Base-by-base conservation (phyloP, 37 sponge, comb jelly and placozoan genomes). In the Bolinopsis microptera region DNA sequence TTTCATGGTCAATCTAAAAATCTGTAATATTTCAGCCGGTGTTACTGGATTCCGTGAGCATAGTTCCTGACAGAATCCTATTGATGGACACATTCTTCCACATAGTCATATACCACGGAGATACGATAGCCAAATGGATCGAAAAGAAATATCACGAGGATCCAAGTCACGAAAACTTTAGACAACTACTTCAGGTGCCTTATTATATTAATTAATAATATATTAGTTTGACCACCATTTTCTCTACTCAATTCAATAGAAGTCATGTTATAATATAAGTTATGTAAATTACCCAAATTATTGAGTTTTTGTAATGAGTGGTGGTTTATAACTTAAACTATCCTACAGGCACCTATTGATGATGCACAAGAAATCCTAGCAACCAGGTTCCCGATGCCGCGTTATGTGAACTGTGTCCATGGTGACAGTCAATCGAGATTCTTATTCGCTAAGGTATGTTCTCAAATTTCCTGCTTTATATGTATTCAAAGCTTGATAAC, bases 41-140 rank as follows among this genome's bases (percentile, higher is more conserved):
- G 5, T 94, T 99, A 22, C 95, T 99, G 27, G 99, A 99, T 94
- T 95, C 96, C 9, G 95, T 93, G 93, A 99, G 99, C 80, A 97
- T 99, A 39, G 94, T 93, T 35, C 90, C 96, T 9, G 99, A 99
- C 48, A 80, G 98, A 92, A 99, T 99, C 32, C 96, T 99, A 0
- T 95, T 99, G 16, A 94, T 99, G 93, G 99, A 99, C 93, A 95
- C 96, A 2, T 99, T 97, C 95, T 99, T 99, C 94, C 98, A 97
- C 83, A 95, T 99, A 22, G 95, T 99, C 77, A 99, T 99, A 67
- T 99, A 93, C 83, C 97, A 97, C 92, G 99, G 99, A 31, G 98
- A 99, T 96, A 97, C 96, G 23, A 96, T 98, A 39, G 95, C 88
- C 36, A 92, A 95, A 9, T 98, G 98, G 98, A 90, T 88, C 69